Percentiles rank a stretch among this genome's conserved stretches.
Conservation (phyloP, 2,888 invertebrate genomes). For the Dynastes hyllus region DNA sequence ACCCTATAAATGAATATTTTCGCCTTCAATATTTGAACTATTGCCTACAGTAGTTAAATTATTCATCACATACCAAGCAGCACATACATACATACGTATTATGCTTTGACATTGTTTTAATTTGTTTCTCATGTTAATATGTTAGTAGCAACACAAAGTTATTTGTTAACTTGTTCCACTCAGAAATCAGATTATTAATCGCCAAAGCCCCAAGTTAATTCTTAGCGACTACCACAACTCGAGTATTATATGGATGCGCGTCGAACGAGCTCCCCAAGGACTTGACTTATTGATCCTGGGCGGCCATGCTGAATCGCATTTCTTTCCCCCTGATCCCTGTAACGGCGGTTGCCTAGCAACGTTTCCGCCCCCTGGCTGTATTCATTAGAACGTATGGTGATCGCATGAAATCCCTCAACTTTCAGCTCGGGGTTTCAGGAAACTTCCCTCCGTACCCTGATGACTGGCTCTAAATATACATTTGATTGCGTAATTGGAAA, state of each 20-base stretch:
- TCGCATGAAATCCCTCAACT: conserved; percentile 40
- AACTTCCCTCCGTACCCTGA: conserved; percentile 33
- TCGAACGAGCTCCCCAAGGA: conserved; percentile 63
- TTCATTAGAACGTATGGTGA: conserved; percentile 41
- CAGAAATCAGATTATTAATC: neutral
- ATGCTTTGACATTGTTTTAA: no score
- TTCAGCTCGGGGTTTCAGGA: conserved; percentile 42
- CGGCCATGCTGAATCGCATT: conserved; percentile 66
- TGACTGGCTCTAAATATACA: conserved; percentile 17
- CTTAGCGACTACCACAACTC: conserved; percentile 1
- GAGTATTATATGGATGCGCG: conserved; percentile 40
- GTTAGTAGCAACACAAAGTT: no score
- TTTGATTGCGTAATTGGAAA: neutral
- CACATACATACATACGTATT: neutral
- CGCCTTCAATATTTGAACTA: conserved; percentile 3
- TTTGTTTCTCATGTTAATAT: no score
- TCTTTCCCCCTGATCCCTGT: conserved; percentile 62
- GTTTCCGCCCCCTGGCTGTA: conserved; percentile 61
- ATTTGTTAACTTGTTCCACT: neutral
- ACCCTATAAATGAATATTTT: conserved; percentile 10
- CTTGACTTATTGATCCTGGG: conserved; percentile 70
- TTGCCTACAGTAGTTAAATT: neutral
- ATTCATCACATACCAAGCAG: neutral
- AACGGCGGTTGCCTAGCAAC: conserved; percentile 67
- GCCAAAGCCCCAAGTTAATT: conserved; percentile 26